Base-by-base conservation (phyloP, 2,113 vertebrate species). In the Cygnus atratus region DNA sequence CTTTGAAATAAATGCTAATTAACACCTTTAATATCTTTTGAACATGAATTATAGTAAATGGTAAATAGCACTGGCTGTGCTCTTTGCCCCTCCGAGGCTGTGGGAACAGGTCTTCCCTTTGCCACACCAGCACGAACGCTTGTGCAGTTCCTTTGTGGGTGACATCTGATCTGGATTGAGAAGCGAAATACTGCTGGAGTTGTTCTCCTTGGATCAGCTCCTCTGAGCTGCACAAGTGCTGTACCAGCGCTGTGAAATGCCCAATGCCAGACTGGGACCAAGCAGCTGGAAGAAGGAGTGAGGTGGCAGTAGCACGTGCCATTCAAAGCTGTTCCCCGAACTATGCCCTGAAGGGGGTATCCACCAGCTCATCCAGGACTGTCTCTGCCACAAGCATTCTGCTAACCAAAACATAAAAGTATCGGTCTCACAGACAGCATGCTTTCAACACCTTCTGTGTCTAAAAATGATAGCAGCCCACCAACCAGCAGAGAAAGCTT, bases 221-320 rank as follows among this genome's bases (percentile, higher is more conserved):
- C 21, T 67, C 46, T 1, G 33, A 61, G 39, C 26, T 66, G n/a
- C 22, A 26, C 12, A 19, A 33, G 44, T 66, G 31, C 67, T 59
- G 8, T 72, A 46, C 73, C 0, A 0, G 21, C 25, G 14, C 48
- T 52, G 43, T 39, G 29, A 12, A 44, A 46, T 25, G 25, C 17
- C 35, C 25, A 3, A 29, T 66, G 39, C 35, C 22, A 29, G 29
- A 43, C 72, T 26, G 75, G 28, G 29, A 83, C n/a, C 10, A 37
- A 55, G 29, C 16, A 65, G 54, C 54, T 57, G 35, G 68, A 70
- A n/a, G 25, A 50, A 50, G 25, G 31, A 54, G 29, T 41, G 62
- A 21, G 31, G 6, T 28, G 11, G 55, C 33, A 35, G 25, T 17
- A 66, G 29, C 33, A 12, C 0, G 0, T 61, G 73, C 50, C 1